Percentiles rank a stretch among this genome's conserved stretches.
Evolutionary conservation across 2,113 vertebrate species (phyloP).

Genomic region (Lonchura striata): DNA sequence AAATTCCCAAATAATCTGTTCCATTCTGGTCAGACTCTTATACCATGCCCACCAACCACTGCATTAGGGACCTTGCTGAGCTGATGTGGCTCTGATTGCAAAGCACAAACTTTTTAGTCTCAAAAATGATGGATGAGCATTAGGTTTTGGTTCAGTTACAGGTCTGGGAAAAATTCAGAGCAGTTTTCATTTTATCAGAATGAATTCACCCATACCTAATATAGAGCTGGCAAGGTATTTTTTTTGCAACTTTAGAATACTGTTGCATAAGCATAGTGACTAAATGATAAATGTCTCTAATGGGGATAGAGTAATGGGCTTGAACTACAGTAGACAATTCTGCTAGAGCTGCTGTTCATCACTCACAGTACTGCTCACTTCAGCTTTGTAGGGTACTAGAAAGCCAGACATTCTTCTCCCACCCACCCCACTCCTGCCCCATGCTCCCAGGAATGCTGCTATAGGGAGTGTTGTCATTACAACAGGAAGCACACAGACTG

Average conservation of each 20-base stretch:
- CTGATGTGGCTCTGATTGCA: neutral
- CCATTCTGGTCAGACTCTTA: constrained; percentile 22
- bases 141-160: constrained; percentile 56
- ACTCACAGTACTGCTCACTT: neutral
- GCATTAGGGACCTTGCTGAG: constrained; percentile 10
- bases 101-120: constrained; percentile 17
- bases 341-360: neutral
- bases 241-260: constrained; percentile 24
- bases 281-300: constrained; percentile 61
- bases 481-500: neutral
- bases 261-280: constrained; percentile 55
- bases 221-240: constrained; percentile 9
- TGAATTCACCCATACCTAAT: constrained; percentile 44
- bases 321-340: constrained; percentile 3
- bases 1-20: constrained; percentile 66
- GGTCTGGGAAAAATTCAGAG: constrained; percentile 39
- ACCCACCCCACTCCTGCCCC: neutral
- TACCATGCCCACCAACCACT: neutral
- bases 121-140: constrained; percentile 56
- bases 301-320: constrained; percentile 15
- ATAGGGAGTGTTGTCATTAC: neutral
- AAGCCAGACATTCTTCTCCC: neutral
- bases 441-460: neutral
- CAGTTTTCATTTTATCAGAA: constrained; percentile 23
- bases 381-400: neutral